Evolutionary conservation across 1,140 invertebrate species (phyloP), one percentile per base, ranked within the genome.

Genomic region (Doryteuthis pealeii): DNA sequence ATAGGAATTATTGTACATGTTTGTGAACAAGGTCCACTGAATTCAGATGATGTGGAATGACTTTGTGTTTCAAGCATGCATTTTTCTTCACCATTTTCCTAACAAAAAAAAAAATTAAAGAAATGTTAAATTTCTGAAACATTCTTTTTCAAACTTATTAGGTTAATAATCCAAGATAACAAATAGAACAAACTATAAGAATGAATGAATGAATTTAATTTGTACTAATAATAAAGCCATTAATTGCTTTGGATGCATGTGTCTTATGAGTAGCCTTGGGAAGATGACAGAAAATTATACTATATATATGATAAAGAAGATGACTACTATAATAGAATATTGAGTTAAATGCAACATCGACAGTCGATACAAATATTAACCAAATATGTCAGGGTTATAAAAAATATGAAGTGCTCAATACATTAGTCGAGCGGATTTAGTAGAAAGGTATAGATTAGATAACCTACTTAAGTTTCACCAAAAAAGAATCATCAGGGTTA

Each of bases 81-180:
- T 69, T 82, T 85, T 75, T 86, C 86, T 68, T 85, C 83, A 28
- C 83, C 84, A 76, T 84, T 81, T 67, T 86, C 84, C 86, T 87
- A 3, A 77, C 66, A 80, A 66, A 69, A 75, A 70, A 45, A 30
- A 45, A 43, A 71, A 43, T 32, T 32, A 71, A 18, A 58, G 54
- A n/a, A 15, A 4, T n/a, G 10, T 62, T 62, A 62, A 62, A 62
- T n/a, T n/a, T n/a, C n/a, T 62, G 26, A 26, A 32, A 32, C n/a
- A 28, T 22, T 28, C n/a, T 32, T 8, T 15, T 26, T 22, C n/a
- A 68, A 69, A 31, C 8, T 35, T 32, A 26, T 22, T 30, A 26
- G 3, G 6, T 28, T 62, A 1, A 15, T 49, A 15, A 49, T 49
- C 22, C 12, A 49, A 15, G 12, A 49, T n/a, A n/a, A n/a, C n/a